These are phyloP conservation scores for Borostomias antarcticus DNA, from an alignment of 2,797 vertebrate genomes.

Conservation along the genomic window DNA sequence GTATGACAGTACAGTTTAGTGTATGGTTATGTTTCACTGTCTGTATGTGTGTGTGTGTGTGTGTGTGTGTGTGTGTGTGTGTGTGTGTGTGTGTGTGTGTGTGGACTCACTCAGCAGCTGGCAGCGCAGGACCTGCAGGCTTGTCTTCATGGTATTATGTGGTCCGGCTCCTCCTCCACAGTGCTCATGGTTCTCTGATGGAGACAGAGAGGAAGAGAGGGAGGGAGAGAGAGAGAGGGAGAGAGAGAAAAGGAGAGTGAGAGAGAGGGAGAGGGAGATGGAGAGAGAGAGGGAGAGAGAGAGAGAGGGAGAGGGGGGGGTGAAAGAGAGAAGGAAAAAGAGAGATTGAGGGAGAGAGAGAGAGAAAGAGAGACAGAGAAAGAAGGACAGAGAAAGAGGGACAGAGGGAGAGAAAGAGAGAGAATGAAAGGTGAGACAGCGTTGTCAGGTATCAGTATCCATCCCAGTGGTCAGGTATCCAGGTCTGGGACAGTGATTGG, in stretches of 20 bases:
- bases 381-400: not conserved
- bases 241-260: no score
- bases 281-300: not conserved
- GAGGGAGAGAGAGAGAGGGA: not conserved
- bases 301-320: not conserved
- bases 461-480: no score
- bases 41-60: not conserved
- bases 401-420: not conserved
- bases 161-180: conserved; percentile 93
- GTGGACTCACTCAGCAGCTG: conserved; percentile 95
- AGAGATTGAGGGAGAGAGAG: not conserved
- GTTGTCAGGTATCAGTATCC: not conserved
- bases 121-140: conserved; percentile 96
- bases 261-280: not conserved
- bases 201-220: conserved; percentile 35
- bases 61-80: not conserved
- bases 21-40: no score
- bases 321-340: no score
- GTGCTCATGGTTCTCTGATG: conserved; percentile 96
- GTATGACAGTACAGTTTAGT: not conserved
- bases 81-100: not conserved
- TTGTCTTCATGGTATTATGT: conserved; percentile 99
- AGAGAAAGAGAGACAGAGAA: not conserved
- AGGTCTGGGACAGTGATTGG: no score
- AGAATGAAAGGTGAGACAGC: not conserved